Base-by-base conservation (phyloP, 2,113 vertebrate genomes). In the Gambusia affinis region DNA sequence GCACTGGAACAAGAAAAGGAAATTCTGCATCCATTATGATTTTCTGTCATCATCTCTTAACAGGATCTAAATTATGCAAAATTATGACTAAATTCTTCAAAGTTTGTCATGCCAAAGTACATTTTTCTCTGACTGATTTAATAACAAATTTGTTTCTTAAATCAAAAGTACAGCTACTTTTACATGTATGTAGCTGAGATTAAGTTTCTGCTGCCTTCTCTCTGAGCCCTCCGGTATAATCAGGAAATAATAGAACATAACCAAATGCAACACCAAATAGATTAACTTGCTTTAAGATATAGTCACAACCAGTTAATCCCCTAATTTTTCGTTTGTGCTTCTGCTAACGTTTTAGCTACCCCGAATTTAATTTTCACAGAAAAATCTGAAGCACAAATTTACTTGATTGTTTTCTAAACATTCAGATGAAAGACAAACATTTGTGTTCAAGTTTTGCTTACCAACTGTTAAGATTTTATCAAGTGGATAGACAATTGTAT, bases 231-330 rank as follows among this genome's bases (percentile, higher is more conserved):
- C 22, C 51, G n/a, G 29, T n/a, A 33, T 67, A 70, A 74, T 80
- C 74, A 71, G 62, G 67, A 67, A 75, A 42, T 67, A n/a, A 72
- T 66, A 72, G 51, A 0, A 54, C 60, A 1, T 17, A 78, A 37
- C 35, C 35, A 74, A 78, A 85, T 42, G 44, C 22, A 37, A 57
- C 70, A 73, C 81, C 8, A 24, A 76, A 76, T 70, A 68, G 60
- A 71, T 72, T 15, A 62, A 37, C 68, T 7, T 33, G 47, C 74
- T 3, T 72, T 60, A 4, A 22, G 44, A 19, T 15, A 19, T 1
- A 47, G 2, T 47, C 31, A 33, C 31, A 33, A 33, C 2, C 37
- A 10, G 37, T 12, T 39, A 11, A 11, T 39, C 11, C 3, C 1
- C 12, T 39, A 39, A 39, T 39, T 39, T 39, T 39, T 39, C 37